Percentiles rank a stretch among this genome's conserved stretches.
These are phyloP conservation scores for Rhinopomastus cyanomelas DNA, from an alignment of 2,113 vertebrate genomes.

Conservation along the genomic window DNA sequence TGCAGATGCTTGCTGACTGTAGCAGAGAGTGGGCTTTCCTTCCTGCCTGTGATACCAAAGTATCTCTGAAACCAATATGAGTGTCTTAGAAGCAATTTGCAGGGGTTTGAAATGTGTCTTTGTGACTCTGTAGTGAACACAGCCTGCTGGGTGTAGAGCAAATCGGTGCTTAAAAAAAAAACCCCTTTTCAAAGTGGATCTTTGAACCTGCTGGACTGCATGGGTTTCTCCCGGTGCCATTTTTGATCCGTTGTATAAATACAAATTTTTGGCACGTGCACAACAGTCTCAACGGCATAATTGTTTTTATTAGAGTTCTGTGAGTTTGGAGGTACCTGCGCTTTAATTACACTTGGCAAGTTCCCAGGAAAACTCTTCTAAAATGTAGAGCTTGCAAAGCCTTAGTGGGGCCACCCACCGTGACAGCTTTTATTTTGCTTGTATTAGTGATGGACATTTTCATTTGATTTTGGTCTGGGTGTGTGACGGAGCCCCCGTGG, in stretches of 20 bases:
- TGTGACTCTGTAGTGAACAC: neutral
- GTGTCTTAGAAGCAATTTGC: slow-evolving; percentile 45
- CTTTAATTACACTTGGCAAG: slow-evolving; percentile 64
- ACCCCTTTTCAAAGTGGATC: slow-evolving; percentile 48
- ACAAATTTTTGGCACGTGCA: slow-evolving; percentile 53
- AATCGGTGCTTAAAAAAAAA: slow-evolving; percentile 18
- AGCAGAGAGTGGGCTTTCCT: slow-evolving; percentile 41
- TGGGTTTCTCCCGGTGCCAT: slow-evolving; percentile 6
- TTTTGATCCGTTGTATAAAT: slow-evolving; percentile 61
- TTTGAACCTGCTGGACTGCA: slow-evolving; percentile 50
- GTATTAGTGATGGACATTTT: slow-evolving; percentile 65
- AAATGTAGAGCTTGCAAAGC: slow-evolving; percentile 57
- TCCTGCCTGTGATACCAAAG: slow-evolving; percentile 11
- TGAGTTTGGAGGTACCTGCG: slow-evolving; percentile 71
- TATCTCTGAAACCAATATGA: slow-evolving; percentile 43
- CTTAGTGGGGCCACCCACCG: slow-evolving; percentile 65
- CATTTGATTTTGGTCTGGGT: slow-evolving; percentile 44
- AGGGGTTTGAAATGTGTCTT: slow-evolving; percentile 26
- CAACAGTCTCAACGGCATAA: slow-evolving; percentile 55
- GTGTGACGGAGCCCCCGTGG: slow-evolving; percentile 20
- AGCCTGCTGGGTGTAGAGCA: slow-evolving; percentile 1
- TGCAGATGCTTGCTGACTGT: slow-evolving; percentile 46
- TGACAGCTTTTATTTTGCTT: slow-evolving; percentile 63
- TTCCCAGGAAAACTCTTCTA: slow-evolving; percentile 67
- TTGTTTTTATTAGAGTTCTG: slow-evolving; percentile 71